Evolutionary conservation across 2,888 invertebrate species (phyloP), one percentile per base, ranked within the genome.

Genomic region (Eristalinus aeneus): DNA sequence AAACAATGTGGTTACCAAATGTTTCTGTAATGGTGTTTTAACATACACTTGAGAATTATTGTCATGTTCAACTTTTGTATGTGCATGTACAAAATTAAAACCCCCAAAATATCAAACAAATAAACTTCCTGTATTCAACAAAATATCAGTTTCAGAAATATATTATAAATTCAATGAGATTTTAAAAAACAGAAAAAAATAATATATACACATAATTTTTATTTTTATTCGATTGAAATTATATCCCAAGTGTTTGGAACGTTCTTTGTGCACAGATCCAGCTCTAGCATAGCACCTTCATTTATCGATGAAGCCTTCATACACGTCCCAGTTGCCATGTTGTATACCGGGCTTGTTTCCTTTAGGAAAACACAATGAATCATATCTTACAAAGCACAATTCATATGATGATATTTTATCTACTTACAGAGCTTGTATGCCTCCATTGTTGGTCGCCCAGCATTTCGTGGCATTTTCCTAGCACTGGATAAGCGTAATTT

Each of bases 381-480:
- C n/a, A 27, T 16, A 1, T 16, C 9, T 22, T 8, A 32, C 1
- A 32, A 16, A 6, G 1, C n/a, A 58, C 0, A 39, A 39, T 12
- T 39, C 0, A 12, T 8, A 22, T 46, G 39, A 46, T 5, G n/a
- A n/a, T 4, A 56, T 56, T n/a, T 23, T 5, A 0, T 56, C 23
- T 0, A 60, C 77, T 81, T 74, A 86, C 86, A 89, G 94, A 93
- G 85, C 94, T 95, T 87, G 95, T 96, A 90, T 97, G 96, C 71
- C 95, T 95, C 99, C 99, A 99, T 90, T 97, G 97, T 92, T 99
- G 99, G 88, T 96, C 95, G 0, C 97, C 97, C 11, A 97, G 96
- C 93, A 97, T 96, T 91, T 97, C 97, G 90, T 98, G 98, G 90
- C 99, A 99, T 92, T 99, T 98, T 89, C 96, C 95, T 10, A 99